These are phyloP conservation scores for Tinamus guttatus DNA, from an alignment of 2,113 vertebrate species.

Conservation along the genomic window DNA sequence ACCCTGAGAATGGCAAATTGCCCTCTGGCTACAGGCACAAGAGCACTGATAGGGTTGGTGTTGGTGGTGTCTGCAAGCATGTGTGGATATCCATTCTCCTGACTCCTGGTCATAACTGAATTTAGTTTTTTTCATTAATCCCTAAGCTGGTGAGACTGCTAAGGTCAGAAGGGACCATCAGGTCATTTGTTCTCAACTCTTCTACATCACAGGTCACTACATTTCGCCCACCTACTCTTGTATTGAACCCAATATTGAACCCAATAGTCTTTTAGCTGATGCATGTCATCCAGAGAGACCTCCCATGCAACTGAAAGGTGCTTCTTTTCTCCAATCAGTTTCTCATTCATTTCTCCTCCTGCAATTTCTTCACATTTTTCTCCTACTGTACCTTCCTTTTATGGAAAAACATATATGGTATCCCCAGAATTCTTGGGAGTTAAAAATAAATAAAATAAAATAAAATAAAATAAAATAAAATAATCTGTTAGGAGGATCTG, in stretches of 20 bases:
- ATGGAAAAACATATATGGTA: fast-evolving
- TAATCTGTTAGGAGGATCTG: neutral
- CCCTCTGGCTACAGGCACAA: neutral
- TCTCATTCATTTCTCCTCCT: neutral
- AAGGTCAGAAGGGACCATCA: constrained; percentile 5
- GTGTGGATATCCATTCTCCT: neutral
- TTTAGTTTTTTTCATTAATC: neutral
- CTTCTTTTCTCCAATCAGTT: neutral
- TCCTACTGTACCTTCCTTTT: neutral
- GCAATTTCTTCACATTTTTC: neutral
- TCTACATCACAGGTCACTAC: neutral
- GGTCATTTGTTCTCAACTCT: neutral
- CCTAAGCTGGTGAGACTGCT: neutral
- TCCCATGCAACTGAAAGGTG: neutral
- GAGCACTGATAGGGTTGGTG: neutral
- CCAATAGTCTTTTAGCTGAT: neutral
- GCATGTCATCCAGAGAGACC: neutral
- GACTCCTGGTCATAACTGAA: neutral
- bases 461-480: too few species aligned
- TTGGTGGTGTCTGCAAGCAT: neutral
- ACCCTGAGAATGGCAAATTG: neutral
- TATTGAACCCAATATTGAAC: neutral
- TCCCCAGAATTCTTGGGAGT: neutral
- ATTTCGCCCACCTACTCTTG: neutral
- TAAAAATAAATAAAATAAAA: too few species aligned